phyloP scores from a whole-genome alignment of 2,113 vertebrate species.

The Alexandromys fortis region DNA sequence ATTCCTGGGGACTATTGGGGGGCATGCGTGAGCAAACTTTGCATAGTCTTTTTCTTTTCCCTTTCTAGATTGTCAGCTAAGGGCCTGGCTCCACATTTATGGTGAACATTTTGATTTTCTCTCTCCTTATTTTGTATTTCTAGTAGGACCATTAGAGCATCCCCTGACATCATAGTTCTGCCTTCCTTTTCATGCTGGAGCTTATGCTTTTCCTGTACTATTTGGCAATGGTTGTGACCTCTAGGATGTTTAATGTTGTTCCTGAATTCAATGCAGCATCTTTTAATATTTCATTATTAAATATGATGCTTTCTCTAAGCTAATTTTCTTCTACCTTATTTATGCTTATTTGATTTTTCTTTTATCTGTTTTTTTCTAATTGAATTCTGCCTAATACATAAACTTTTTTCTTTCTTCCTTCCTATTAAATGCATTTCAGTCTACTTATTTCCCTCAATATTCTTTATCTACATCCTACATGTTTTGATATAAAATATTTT shows the following conservation, averaged over 20 bases:
- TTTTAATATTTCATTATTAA: conserved; percentile 56
- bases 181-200: conserved; percentile 1
- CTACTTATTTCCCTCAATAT: not conserved
- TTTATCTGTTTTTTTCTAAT: conserved; percentile 51
- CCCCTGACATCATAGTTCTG: not conserved
- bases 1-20: not conserved
- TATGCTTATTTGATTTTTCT: conserved; percentile 66
- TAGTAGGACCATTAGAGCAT: not conserved
- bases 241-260: conserved; percentile 31
- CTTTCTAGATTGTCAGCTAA: not conserved
- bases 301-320: conserved; percentile 51
- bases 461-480: not conserved
- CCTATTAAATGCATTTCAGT: conserved; percentile 26
- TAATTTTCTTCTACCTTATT: conserved; percentile 62
- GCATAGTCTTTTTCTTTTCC: not conserved
- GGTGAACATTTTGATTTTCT: not conserved
- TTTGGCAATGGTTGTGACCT: conserved; percentile 17
- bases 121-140: not conserved
- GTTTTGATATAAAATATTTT: conserved; percentile 4
- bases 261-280: conserved; percentile 22
- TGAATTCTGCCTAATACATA: conserved; percentile 54
- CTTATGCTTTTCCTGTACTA: not conserved
- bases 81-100: not conserved
- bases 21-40: not conserved
- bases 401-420: conserved; percentile 42